Evolutionary conservation across 2,113 vertebrate species (phyloP).

Genomic region (Gymnogyps californianus): DNA sequence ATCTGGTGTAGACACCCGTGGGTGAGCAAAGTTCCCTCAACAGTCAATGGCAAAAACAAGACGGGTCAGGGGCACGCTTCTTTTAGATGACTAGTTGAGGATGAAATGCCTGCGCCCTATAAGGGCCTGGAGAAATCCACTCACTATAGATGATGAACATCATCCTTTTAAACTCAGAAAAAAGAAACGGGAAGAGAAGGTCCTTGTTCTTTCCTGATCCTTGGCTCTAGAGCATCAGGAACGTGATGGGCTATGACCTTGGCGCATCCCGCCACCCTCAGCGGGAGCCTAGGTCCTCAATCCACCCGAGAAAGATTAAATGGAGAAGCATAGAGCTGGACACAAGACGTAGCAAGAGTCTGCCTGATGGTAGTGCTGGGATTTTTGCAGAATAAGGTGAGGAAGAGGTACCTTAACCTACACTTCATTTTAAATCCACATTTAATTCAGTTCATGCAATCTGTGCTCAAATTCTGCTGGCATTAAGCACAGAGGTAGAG

Average conservation of each 20-base stretch:
- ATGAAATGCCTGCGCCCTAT: background rate
- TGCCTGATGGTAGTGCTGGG: rapidly evolving
- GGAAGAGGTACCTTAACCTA: background rate
- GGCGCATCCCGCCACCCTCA: rapidly evolving
- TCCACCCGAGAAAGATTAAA: background rate
- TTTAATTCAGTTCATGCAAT: rapidly evolving
- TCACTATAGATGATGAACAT: rapidly evolving
- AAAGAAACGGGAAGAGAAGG: rapidly evolving
- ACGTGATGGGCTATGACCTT: background rate
- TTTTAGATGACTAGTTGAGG: rapidly evolving
- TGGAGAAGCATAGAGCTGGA: background rate
- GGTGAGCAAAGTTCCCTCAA: background rate
- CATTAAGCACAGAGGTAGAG: background rate
- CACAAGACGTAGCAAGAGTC: rapidly evolving
- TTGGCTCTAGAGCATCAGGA: background rate
- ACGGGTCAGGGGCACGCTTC: rapidly evolving
- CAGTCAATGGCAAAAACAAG: background rate
- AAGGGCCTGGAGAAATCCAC: background rate
- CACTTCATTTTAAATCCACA: rapidly evolving
- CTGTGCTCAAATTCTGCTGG: background rate
- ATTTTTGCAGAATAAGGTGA: background rate
- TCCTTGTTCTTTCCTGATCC: background rate
- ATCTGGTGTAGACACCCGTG: rapidly evolving
- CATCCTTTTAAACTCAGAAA: background rate
- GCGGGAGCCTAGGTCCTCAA: background rate